Base-by-base conservation (phyloP, 2,888 invertebrate genomes). In the Tetranychus truncatus region DNA sequence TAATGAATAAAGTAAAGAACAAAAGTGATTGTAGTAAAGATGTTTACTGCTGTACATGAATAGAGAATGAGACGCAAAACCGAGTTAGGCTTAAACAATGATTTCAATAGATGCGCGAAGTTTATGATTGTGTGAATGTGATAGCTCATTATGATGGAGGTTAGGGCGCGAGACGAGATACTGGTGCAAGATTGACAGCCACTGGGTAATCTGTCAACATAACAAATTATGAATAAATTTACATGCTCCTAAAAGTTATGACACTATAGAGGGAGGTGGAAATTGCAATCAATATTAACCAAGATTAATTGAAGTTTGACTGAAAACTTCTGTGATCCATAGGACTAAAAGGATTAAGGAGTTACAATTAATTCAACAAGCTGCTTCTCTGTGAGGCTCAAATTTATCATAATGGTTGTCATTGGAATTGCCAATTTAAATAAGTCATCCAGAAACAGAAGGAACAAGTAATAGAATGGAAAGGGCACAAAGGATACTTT, bases 341-440 rank as follows among this genome's bases (percentile, higher is more conserved):
- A 69, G n/a, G 21, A 0, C 9, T 69, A 11, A 24, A 20, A 24
- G 6, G 11, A 69, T 69, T 24, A 69, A 11, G 20, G 11, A 69
- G 34, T 20, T n/a, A 67, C 69, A 69, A 24, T 69, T 7, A 9
- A 24, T 69, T 20, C 34, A 24, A 24, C 21, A 69, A 69, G 18
- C n/a, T 24, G 6, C 1, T 24, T 69, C 69, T 24, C n/a, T 69
- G 24, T 21, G 69, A 69, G 11, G 21, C 21, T 24, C 34, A 24
- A 69, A 24, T 34, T 21, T 24, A 69, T 69, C 11, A 20, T 69
- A 69, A 20, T 69, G 69, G 34, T 69, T 55, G 55, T 55, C 55
- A 9, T 55, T 55, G 55, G 69, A 69, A 69, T 69, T 24, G 20
- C 34, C 67, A 67, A 55, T 55, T 55, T 55, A 55, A 55, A 55